Conservation (phyloP, 2,888 invertebrate genomes). For the Herminia tarsipennalis region DNA sequence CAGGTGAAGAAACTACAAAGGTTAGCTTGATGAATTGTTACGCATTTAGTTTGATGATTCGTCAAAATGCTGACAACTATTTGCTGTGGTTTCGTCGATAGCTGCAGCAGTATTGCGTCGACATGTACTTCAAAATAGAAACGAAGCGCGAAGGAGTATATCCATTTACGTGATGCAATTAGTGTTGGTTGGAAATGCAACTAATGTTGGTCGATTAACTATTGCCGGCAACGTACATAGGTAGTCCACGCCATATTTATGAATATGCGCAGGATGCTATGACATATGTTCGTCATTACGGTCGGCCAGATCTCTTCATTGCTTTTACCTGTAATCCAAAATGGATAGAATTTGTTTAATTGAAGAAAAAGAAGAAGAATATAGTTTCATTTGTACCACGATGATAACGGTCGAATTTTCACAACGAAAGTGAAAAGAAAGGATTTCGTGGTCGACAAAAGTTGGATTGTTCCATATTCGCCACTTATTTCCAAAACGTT, state of each 20-base stretch:
- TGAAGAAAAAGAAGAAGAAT: constrained; percentile 25
- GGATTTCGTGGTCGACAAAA: constrained; percentile 33
- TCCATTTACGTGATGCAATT: constrained; percentile 38
- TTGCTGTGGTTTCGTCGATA: constrained; percentile 35
- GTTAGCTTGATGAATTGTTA: too few relatives aligned
- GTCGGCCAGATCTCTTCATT: constrained; percentile 37
- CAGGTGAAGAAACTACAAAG: too few relatives aligned
- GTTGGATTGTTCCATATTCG: constrained; percentile 39
- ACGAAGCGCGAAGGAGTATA: constrained; percentile 40
- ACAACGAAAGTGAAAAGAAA: constrained; percentile 26
- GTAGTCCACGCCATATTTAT: constrained; percentile 12
- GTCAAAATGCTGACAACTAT: constrained; percentile 26
- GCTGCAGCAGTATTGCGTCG: constrained; percentile 32
- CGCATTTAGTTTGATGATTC: constrained; percentile 40
- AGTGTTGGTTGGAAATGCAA: constrained; percentile 35
- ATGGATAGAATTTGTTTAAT: constrained; percentile 42
- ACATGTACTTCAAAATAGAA: constrained; percentile 34
- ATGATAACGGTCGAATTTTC: too few relatives aligned
- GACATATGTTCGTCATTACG: constrained; percentile 41
- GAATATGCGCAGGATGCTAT: constrained; percentile 35
- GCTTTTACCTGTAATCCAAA: constrained; percentile 41
- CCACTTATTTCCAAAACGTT: constrained; percentile 33
- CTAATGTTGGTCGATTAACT: constrained; percentile 42
- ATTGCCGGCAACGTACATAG: constrained; percentile 38
- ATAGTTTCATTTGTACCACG: too few relatives aligned